Evolutionary conservation across 2,797 vertebrate species (phyloP).

Genomic region (Jordanella pulchra): DNA sequence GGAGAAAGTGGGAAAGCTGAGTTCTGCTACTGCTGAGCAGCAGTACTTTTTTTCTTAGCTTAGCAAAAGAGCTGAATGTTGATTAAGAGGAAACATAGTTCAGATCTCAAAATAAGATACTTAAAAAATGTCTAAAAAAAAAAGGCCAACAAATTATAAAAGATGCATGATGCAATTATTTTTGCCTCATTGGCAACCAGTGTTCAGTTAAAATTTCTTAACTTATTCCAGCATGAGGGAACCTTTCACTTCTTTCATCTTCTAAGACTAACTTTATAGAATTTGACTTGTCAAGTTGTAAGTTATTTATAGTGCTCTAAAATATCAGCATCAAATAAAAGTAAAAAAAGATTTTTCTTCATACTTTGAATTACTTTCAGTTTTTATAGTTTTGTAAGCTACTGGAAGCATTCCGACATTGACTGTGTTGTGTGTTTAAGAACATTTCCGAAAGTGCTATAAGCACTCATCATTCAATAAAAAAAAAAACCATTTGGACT

Average conservation of each 20-base stretch:
- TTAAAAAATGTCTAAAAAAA: background rate
- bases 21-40: background rate
- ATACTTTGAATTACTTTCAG: background rate
- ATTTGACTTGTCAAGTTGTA: background rate
- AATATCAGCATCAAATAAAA: too few species aligned
- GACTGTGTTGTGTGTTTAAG: too few species aligned
- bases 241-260: too few species aligned
- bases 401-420: background rate
- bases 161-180: conserved; percentile 2
- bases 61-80: background rate
- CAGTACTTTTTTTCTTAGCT: background rate
- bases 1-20: background rate
- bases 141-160: background rate
- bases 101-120: background rate
- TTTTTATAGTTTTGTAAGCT: background rate
- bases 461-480: too few species aligned
- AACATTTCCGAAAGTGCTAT: too few species aligned
- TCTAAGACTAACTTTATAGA: background rate
- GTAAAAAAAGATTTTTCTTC: background rate
- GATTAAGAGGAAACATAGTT: background rate
- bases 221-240: background rate
- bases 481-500: too few species aligned
- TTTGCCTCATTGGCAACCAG: background rate
- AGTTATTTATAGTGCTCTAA: too few species aligned
- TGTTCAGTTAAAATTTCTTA: background rate